Conservation (phyloP, 2,113 vertebrate species). For the Caretta caretta region DNA sequence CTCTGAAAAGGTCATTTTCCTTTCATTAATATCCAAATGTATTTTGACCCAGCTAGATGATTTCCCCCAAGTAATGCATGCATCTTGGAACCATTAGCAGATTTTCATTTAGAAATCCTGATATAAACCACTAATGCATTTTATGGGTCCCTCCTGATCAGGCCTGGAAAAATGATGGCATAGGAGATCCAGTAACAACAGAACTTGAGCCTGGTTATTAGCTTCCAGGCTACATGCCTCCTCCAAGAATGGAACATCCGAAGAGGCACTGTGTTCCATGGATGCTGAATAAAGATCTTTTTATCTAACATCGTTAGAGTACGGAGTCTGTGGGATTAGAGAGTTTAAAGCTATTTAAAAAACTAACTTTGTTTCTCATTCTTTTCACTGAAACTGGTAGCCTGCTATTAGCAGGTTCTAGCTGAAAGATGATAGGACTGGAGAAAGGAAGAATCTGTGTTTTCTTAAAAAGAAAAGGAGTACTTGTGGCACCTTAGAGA, state of each 20-base stretch:
- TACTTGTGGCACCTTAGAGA: too few relatives aligned
- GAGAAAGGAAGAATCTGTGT: neutral
- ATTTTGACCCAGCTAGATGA: neutral
- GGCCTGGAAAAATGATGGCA: slow-evolving; percentile 70
- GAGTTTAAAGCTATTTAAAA: rapidly evolving
- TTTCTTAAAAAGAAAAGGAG: too few relatives aligned
- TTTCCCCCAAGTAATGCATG: neutral
- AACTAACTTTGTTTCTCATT: neutral
- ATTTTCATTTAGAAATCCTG: slow-evolving; percentile 46
- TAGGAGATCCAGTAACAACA: slow-evolving; percentile 74
- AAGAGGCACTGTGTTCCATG: neutral
- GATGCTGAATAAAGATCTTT: neutral
- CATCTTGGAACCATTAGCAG: neutral
- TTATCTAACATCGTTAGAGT: neutral
- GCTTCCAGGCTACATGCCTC: slow-evolving; percentile 57
- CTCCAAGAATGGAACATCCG: slow-evolving; percentile 55
- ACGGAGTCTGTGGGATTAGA: neutral
- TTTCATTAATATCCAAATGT: slow-evolving; percentile 29
- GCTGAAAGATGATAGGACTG: neutral
- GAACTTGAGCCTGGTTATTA: slow-evolving; percentile 40
- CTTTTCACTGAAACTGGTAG: neutral
- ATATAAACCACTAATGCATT: slow-evolving; percentile 58
- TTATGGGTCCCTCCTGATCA: slow-evolving; percentile 69
- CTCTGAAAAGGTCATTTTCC: neutral
- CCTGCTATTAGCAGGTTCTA: neutral